A percentile compares a stretch with the other conserved stretches of the same genome.
phyloP scores from a whole-genome alignment of 2,113 vertebrate species.

The Theristicus caerulescens region DNA sequence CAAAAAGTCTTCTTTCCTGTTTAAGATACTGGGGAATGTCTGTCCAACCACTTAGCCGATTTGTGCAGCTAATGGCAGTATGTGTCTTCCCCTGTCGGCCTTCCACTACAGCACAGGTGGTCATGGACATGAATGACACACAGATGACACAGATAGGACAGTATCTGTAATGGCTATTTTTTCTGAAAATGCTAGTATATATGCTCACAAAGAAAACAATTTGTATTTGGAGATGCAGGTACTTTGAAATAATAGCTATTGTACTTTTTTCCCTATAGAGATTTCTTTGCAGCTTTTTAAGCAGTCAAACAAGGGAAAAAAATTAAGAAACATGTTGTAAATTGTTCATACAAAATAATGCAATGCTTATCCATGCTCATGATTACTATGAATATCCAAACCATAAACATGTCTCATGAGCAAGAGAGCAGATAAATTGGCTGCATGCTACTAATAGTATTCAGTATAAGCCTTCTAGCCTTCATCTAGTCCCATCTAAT shows the following conservation, averaged over 20 bases:
- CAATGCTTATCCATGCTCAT: background rate
- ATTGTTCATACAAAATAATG: background rate
- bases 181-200: background rate
- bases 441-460: background rate
- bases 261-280: background rate
- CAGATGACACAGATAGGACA: background rate
- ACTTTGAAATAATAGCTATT: background rate
- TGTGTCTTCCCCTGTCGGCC: background rate
- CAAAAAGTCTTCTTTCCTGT: background rate
- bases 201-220: background rate
- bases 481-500: background rate
- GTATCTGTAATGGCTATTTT: background rate
- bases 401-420: background rate
- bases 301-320: background rate
- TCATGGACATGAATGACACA: background rate
- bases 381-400: background rate
- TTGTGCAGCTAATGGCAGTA: background rate
- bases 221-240: background rate
- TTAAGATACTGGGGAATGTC: background rate
- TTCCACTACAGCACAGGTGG: background rate
- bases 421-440: background rate
- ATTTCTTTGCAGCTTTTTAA: background rate
- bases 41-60: background rate
- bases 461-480: background rate
- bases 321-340: background rate